Evolutionary conservation across 2,113 vertebrate species (phyloP).

Genomic region (Malaclemys terrapin): DNA sequence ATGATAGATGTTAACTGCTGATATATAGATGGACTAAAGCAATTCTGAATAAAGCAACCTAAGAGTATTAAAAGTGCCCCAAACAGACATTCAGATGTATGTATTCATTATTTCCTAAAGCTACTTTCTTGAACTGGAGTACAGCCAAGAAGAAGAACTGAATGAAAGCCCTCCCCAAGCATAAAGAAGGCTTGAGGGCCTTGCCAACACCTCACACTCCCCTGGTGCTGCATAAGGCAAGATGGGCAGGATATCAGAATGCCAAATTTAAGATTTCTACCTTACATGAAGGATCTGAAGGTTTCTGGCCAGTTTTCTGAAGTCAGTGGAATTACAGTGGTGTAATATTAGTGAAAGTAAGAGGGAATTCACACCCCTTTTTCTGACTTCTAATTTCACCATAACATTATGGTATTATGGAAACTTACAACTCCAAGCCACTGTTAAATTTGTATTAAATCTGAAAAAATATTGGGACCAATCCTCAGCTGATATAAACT

Average conservation of each 20-base stretch:
- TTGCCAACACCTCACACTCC: neutral
- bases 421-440: neutral
- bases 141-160: neutral
- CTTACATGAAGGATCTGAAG: neutral
- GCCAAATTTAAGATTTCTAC: neutral
- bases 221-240: neutral
- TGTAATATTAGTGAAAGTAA: neutral
- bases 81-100: neutral
- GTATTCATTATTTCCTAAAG: neutral
- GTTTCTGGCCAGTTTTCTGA: neutral
- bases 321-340: neutral
- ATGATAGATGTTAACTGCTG: neutral
- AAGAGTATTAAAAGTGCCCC: neutral
- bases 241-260: neutral
- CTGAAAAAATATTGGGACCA: neutral
- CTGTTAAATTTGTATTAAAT: neutral
- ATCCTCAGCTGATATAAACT: neutral
- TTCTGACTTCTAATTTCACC: neutral
- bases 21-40: neutral
- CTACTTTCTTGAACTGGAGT: neutral
- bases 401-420: neutral
- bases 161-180: neutral
- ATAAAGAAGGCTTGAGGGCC: neutral
- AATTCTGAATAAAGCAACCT: neutral
- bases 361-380: neutral